Evolutionary conservation across 2,888 invertebrate genomes (phyloP).

Genomic region (Ceramica pisi): DNA sequence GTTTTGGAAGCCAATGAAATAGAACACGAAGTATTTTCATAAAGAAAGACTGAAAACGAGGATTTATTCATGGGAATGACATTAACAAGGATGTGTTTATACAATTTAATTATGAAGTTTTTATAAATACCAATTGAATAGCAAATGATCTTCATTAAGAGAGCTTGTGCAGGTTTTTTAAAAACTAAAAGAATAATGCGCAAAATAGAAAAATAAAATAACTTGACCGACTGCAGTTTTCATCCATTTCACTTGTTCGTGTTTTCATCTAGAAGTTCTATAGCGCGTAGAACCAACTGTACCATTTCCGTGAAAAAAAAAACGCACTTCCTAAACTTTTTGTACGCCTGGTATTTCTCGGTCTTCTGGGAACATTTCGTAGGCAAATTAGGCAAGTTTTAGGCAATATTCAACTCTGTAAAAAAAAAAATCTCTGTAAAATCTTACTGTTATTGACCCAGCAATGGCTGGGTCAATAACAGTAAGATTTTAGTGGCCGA

Average conservation of each 20-base stretch:
- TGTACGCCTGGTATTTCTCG: slow-evolving; percentile 3
- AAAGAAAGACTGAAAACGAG: background rate
- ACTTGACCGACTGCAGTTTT: slow-evolving; percentile 18
- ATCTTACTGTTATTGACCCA: no score
- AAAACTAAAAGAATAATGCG: background rate
- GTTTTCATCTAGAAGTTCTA: slow-evolving; percentile 35
- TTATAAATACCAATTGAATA: background rate
- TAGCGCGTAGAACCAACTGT: slow-evolving; percentile 5
- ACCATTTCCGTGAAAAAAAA: slow-evolving; percentile 38
- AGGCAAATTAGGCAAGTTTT: slow-evolving; percentile 14
- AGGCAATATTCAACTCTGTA: slow-evolving; percentile 9
- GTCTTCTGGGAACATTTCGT: slow-evolving; percentile 15
- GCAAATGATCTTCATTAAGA: background rate
- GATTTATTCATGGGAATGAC: background rate
- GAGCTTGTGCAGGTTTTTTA: background rate
- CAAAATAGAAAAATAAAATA: background rate
- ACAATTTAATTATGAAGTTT: background rate
- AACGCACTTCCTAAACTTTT: slow-evolving; percentile 28
- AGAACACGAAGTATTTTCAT: background rate
- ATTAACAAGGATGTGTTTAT: background rate
- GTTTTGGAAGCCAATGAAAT: background rate
- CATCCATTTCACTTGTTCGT: slow-evolving; percentile 1
- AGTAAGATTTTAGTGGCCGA: slow-evolving; percentile 40
- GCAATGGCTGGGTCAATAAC: slow-evolving; percentile 25
- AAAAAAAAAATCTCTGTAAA: no score